Base-by-base conservation (phyloP, 2,113 vertebrate species). In the Apteryx owenii region DNA sequence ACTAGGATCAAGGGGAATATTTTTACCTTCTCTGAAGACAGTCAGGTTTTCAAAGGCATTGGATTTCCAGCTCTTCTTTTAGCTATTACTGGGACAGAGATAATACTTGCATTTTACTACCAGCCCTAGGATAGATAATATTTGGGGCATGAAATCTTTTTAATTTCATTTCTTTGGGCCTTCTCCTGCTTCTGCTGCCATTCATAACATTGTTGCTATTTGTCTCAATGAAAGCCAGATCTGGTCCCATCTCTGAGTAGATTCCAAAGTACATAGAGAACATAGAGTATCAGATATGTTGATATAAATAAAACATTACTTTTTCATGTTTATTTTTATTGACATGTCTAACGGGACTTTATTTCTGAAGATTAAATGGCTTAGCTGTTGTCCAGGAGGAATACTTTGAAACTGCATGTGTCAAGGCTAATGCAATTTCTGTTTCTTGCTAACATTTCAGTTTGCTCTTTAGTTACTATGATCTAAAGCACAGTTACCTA, bases 401-500 rank as follows among this genome's bases (percentile, higher is more conserved):
- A 58, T 73, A 89, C 36, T 68, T 75, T 70, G 36, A 91, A 93
- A 89, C 38, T 93, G 31, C 25, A 48, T 29, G 89, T 96, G 88
- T 96, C 86, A 95, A 96, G 82, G 72, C 5, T 42, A 80, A 89
- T 87, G 87, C 84, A 87, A 95, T 95, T 94, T 89, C 26, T 70
- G 5, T 93, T 88, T 90, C 79, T 66, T 85, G 79, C 78, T 90
- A 88, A 72, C 56, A 90, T 79, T 95, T 83, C 72, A 85, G 81
- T 91, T 73, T 84, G 18, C 58, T 96, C 90, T 97, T 96, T 96
- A 94, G 10, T 86, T 90, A 66, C n/a, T 85, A 87, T 53, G 42
- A 38, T 85, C 93, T 93, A 56, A 88, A 88, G 48, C 31, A 77
- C 25, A 84, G 40, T 48, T 89, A 76, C 71, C 68, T 97, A 76